Evolutionary conservation across 2,797 vertebrate genomes (phyloP).

Genomic region (Chiloscyllium punctatum): DNA sequence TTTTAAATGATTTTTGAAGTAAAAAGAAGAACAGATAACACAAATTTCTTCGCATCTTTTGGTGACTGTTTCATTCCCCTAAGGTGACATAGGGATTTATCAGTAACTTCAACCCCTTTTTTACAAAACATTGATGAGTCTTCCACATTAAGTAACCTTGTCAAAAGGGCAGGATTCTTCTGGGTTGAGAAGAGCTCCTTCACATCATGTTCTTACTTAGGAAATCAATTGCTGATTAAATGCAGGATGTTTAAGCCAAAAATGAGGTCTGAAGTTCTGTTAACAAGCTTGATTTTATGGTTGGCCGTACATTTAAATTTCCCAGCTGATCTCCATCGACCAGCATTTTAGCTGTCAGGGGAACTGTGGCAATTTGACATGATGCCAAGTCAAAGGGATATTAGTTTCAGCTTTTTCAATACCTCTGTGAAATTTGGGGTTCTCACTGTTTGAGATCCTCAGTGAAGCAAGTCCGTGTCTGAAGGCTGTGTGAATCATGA

Average conservation of each 20-base stretch:
- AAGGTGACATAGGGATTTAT: not conserved
- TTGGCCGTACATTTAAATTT: too few relatives aligned
- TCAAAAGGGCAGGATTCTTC: not conserved
- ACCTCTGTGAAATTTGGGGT: too few relatives aligned
- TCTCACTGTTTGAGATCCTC: too few relatives aligned
- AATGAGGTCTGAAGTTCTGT: not conserved
- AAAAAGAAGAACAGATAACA: slow-evolving; percentile 25
- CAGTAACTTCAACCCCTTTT: slow-evolving; percentile 6
- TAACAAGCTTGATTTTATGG: not conserved
- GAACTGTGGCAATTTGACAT: too few relatives aligned
- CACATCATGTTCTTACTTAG: not conserved
- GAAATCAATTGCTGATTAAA: not conserved
- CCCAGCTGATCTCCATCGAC: too few relatives aligned
- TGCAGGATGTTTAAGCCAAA: not conserved
- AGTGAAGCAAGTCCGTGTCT: too few relatives aligned
- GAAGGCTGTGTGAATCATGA: too few relatives aligned
- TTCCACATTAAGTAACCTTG: not conserved
- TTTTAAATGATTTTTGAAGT: slow-evolving; percentile 31
- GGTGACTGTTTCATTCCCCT: not conserved
- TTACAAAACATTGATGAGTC: not conserved
- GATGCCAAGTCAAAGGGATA: too few relatives aligned
- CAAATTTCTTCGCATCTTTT: slow-evolving; percentile 23
- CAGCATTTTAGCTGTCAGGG: too few relatives aligned
- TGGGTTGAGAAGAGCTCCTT: not conserved
- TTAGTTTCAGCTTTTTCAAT: too few relatives aligned